Evolutionary conservation across 2,888 invertebrate genomes (phyloP).

Genomic region (Craniophora ligustri): DNA sequence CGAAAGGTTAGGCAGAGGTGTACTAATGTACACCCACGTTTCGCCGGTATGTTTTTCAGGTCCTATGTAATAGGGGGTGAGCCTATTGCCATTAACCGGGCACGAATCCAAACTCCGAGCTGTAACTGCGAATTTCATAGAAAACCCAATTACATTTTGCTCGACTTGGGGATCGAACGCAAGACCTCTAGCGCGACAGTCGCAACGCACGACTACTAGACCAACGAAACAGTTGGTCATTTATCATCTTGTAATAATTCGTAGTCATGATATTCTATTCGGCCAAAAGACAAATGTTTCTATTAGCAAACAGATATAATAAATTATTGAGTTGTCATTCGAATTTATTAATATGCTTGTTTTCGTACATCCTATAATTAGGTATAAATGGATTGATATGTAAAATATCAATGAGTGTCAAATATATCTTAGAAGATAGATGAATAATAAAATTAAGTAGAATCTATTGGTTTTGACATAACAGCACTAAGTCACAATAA

Average conservation of each 20-base stretch:
- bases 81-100: no score
- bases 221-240: no score
- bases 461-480: slow-evolving; percentile 3
- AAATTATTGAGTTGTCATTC: slow-evolving; percentile 2
- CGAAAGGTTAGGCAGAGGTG: no score
- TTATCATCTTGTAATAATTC: not conserved
- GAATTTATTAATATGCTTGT: slow-evolving; percentile 14
- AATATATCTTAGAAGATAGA: not conserved
- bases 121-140: no score
- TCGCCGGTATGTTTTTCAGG: no score
- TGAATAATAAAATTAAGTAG: slow-evolving; percentile 2
- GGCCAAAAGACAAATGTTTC: not conserved
- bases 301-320: not conserved
- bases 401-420: not conserved
- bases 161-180: no score
- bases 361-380: not conserved
- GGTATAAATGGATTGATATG: slow-evolving; percentile 29
- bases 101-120: no score
- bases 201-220: no score
- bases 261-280: not conserved
- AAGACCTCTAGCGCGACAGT: no score
- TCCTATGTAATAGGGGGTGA: no score
- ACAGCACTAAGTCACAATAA: not conserved
- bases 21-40: no score
- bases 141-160: no score